These are phyloP conservation scores for Saccopteryx leptura DNA, from an alignment of 2,113 vertebrate genomes.

Conservation along the genomic window DNA sequence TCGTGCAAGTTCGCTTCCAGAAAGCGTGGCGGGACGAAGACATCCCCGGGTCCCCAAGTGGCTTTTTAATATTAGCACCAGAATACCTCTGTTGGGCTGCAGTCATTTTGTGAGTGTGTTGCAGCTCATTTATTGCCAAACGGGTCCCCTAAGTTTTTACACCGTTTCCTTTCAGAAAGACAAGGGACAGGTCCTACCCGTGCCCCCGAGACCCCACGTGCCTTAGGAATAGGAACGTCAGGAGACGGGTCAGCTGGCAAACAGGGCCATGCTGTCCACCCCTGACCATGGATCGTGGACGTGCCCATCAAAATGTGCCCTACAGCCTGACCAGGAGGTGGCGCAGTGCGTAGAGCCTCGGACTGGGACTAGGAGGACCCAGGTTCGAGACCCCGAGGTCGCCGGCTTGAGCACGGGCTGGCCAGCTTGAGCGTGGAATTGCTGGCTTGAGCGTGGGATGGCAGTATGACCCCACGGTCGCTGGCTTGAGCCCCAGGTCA, in stretches of 20 bases:
- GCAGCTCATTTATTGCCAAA: neutral
- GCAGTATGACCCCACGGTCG: no score
- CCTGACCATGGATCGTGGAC: neutral
- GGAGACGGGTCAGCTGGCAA: neutral
- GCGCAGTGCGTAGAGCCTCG: no score
- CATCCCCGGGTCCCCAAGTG: neutral
- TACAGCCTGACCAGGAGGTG: no score
- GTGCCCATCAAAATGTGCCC: neutral
- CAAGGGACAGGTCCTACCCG: neutral
- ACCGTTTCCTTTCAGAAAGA: neutral
- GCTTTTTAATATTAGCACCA: neutral
- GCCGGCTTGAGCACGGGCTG: no score
- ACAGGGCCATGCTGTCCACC: no score
- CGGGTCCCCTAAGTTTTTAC: neutral
- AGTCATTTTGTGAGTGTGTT: neutral
- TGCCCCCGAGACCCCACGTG: neutral
- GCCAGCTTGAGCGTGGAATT: no score
- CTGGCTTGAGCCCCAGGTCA: no score
- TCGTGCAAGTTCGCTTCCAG: neutral
- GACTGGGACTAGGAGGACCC: no score
- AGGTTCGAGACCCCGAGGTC: no score
- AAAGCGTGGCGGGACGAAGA: neutral
- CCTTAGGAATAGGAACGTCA: neutral
- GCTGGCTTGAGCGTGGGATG: no score
- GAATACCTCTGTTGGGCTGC: neutral